Conservation (phyloP, 2,113 vertebrate species). For the Cebidichthys violaceus region DNA sequence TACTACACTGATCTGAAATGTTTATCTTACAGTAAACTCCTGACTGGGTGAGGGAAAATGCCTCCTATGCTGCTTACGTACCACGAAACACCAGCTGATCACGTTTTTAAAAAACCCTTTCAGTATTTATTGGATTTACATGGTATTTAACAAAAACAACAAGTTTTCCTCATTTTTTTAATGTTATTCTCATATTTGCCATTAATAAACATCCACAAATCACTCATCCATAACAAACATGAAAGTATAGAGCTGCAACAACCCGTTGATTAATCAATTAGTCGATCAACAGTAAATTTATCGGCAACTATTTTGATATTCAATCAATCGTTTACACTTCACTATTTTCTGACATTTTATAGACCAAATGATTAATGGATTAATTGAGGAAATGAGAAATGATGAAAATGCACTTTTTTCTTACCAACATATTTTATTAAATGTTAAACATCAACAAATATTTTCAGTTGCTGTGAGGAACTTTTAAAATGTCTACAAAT, state of each 20-base stretch:
- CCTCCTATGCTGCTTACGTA: neutral
- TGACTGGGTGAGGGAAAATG: neutral
- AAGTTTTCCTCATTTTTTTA: neutral
- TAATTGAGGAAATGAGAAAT: neutral
- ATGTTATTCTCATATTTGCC: slow-evolving; percentile 44
- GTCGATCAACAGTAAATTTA: neutral
- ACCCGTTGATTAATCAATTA: neutral
- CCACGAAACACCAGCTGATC: neutral
- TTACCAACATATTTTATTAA: neutral
- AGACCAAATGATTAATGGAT: neutral
- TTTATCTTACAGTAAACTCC: neutral
- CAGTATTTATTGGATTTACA: neutral
- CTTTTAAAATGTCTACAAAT: neutral
- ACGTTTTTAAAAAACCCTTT: neutral
- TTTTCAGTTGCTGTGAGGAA: neutral
- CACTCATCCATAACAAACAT: neutral
- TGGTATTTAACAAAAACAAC: slow-evolving; percentile 8
- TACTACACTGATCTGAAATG: neutral
- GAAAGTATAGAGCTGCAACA: neutral
- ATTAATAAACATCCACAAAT: neutral
- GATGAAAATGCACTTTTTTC: neutral
- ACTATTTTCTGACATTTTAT: neutral
- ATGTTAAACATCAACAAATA: neutral
- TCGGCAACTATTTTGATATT: neutral
- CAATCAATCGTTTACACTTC: neutral